A percentile compares a stretch with the other conserved stretches of the same genome.
Evolutionary conservation across 2,797 vertebrate genomes (phyloP).

Genomic region (Prunella strophiata): DNA sequence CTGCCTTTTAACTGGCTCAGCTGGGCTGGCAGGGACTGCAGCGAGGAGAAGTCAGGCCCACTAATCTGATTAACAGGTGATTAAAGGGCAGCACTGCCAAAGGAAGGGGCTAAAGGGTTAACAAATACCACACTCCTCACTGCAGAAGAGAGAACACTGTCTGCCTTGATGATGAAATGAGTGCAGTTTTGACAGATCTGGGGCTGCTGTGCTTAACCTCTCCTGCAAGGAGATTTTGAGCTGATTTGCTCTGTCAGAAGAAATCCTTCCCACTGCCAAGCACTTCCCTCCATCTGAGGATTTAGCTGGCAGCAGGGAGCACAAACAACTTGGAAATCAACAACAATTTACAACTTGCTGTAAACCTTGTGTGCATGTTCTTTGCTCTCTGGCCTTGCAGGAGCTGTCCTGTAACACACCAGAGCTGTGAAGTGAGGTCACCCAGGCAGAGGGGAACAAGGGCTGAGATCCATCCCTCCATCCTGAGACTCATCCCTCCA

Average conservation of each 20-base stretch:
- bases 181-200: conserved; percentile 56
- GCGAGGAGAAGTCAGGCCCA: not conserved
- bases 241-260: conserved; percentile 62
- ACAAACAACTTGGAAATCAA: not conserved
- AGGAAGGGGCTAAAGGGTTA: conserved; percentile 23
- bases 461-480: not conserved
- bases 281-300: not conserved
- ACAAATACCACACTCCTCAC: not conserved
- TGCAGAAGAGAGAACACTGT: not conserved
- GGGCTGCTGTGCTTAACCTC: conserved; percentile 63
- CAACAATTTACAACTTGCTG: not conserved
- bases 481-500: no score
- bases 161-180: conserved; percentile 36
- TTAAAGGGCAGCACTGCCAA: not conserved
- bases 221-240: conserved; percentile 41
- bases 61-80: conserved; percentile 32
- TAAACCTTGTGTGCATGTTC: not conserved
- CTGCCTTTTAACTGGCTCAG: not conserved
- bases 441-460: not conserved
- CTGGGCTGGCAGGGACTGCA: not conserved
- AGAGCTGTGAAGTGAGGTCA: not conserved
- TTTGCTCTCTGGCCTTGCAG: not conserved
- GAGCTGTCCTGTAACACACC: not conserved
- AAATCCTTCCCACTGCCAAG: conserved; percentile 14
- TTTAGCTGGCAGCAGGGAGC: not conserved